A percentile compares a stretch with the other conserved stretches of the same genome.
phyloP scores from a whole-genome alignment of 2,113 vertebrate species.

The Chascanopsetta lugubris region DNA sequence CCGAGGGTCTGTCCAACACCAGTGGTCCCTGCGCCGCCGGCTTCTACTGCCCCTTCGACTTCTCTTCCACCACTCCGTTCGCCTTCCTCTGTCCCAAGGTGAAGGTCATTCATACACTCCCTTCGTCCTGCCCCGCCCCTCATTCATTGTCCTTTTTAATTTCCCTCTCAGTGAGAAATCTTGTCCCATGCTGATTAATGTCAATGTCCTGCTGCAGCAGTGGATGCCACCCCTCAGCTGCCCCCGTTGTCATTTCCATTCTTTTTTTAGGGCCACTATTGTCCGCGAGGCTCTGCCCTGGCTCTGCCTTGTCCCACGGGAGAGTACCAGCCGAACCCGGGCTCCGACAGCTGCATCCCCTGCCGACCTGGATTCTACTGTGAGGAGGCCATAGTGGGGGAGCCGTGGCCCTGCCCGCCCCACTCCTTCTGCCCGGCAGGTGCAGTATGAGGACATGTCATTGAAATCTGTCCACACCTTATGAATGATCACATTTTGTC shows the following conservation, averaged over 20 bases:
- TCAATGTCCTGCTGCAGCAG: slow-evolving; percentile 12
- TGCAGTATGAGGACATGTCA: slow-evolving; percentile 48
- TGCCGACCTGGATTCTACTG: slow-evolving; percentile 91
- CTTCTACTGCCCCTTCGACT: slow-evolving; percentile 85
- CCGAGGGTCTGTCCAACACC: slow-evolving; percentile 77
- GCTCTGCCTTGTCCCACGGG: slow-evolving; percentile 84
- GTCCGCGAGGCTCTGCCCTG: slow-evolving; percentile 78
- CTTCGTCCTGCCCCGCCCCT: not conserved
- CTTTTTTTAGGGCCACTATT: slow-evolving; percentile 87
- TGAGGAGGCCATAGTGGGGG: slow-evolving; percentile 81
- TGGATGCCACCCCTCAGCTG: slow-evolving; percentile 3
- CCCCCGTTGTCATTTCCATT: slow-evolving; percentile 1
- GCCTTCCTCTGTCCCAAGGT: slow-evolving; percentile 89
- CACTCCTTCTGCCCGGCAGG: slow-evolving; percentile 89
- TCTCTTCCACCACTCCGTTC: slow-evolving; percentile 80
- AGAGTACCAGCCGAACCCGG: slow-evolving; percentile 86
- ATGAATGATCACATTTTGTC: not conserved
- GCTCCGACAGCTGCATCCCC: slow-evolving; percentile 82
- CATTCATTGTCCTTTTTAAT: slow-evolving; percentile 2
- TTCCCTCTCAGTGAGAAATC: slow-evolving; percentile 1
- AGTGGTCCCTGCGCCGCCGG: slow-evolving; percentile 82
- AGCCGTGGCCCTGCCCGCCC: slow-evolving; percentile 83
- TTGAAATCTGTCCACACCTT: slow-evolving; percentile 1
- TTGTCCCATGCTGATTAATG: not conserved
- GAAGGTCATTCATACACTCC: slow-evolving; percentile 13